Evolutionary conservation across 1,140 invertebrate species (phyloP).

Genomic region (Lasioglossum baleicum): DNA sequence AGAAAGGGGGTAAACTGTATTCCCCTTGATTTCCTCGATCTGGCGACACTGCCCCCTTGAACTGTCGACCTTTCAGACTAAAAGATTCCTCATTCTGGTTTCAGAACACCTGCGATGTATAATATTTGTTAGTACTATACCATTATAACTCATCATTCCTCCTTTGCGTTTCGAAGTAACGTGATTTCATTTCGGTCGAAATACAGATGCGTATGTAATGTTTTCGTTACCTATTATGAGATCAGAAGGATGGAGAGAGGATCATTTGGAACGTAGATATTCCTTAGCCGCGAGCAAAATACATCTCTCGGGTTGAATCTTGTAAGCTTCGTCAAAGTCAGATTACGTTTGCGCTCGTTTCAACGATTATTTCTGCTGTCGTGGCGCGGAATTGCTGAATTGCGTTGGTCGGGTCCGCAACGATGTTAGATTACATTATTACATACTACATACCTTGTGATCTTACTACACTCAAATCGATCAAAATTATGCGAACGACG

Average conservation of each 20-base stretch:
- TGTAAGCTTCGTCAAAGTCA: slow-evolving; percentile 41
- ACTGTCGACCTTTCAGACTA: no score
- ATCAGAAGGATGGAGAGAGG: slow-evolving; percentile 7
- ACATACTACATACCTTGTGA: background rate
- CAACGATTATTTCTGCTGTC: slow-evolving; percentile 30
- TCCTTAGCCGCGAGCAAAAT: background rate
- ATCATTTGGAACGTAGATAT: background rate
- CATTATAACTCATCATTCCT: no score
- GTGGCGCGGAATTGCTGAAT: slow-evolving; percentile 28
- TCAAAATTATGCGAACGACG: background rate
- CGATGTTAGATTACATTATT: background rate
- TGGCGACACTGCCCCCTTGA: no score
- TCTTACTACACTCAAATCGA: background rate
- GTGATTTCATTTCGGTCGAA: slow-evolving; percentile 7
- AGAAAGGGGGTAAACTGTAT: no score
- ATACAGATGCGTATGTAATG: background rate
- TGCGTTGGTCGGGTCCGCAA: background rate
- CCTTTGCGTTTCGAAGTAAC: background rate
- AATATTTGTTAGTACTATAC: no score
- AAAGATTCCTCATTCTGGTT: no score
- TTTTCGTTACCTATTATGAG: slow-evolving; percentile 8
- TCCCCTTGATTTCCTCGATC: no score
- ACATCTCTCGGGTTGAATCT: slow-evolving; percentile 18
- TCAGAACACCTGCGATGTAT: no score
- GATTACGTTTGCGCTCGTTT: slow-evolving; percentile 37